A percentile compares a stretch with the other conserved stretches of the same genome.
Evolutionary conservation across 2,888 invertebrate genomes (phyloP).

Genomic region (Bellardia bayeri): DNA sequence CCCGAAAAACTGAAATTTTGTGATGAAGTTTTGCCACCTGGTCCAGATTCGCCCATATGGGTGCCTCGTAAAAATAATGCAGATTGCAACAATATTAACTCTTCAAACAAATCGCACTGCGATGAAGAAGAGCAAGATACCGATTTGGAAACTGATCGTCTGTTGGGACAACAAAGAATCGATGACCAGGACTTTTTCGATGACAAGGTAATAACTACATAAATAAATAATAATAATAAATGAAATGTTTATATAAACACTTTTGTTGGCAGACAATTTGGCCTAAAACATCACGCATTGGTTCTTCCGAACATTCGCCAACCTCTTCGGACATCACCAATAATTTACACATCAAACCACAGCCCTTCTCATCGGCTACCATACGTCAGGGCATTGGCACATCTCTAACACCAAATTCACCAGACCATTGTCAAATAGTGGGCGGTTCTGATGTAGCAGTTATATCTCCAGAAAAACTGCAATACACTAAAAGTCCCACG

Average conservation of each 20-base stretch:
- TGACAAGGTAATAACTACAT: slow-evolving; percentile 85
- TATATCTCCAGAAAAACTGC: slow-evolving; percentile 82
- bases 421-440: slow-evolving; percentile 82
- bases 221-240: too few relatives aligned
- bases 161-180: slow-evolving; percentile 96
- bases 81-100: slow-evolving; percentile 42
- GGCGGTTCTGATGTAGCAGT: slow-evolving; percentile 78
- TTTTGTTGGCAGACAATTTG: slow-evolving; percentile 76
- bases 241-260: background rate
- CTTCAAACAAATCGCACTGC: slow-evolving; percentile 76
- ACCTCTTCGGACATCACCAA: slow-evolving; percentile 77
- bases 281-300: slow-evolving; percentile 77
- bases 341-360: slow-evolving; percentile 77
- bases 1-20: slow-evolving; percentile 83
- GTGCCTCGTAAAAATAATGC: slow-evolving; percentile 80
- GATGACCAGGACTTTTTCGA: slow-evolving; percentile 96
- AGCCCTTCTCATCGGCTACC: slow-evolving; percentile 81
- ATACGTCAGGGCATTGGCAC: slow-evolving; percentile 84
- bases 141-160: slow-evolving; percentile 97
- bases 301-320: slow-evolving; percentile 76
- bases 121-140: slow-evolving; percentile 96
- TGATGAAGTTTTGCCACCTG: slow-evolving; percentile 81
- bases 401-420: slow-evolving; percentile 81
- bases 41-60: slow-evolving; percentile 83
- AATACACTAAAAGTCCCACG: slow-evolving; percentile 85